phyloP scores from a whole-genome alignment of 2,888 invertebrate species.

The Cryptosula pallasiana region DNA sequence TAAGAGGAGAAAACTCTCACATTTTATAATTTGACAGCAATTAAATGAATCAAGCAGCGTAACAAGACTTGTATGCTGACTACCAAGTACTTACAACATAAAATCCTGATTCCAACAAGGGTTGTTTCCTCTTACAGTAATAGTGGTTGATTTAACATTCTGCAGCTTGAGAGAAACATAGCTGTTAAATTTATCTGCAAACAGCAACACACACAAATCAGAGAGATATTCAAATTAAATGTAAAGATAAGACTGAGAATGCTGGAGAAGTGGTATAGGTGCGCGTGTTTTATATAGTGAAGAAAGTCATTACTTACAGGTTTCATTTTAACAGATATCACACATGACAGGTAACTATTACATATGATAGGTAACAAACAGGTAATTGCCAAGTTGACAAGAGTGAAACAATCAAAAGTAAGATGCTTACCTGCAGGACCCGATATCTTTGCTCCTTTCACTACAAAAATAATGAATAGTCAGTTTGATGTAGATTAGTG shows the following conservation, averaged over 20 bases:
- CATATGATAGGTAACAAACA: too few relatives aligned
- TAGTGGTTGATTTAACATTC: constrained; percentile 96
- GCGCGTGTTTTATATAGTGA: constrained; percentile 27
- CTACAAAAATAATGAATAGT: constrained; percentile 66
- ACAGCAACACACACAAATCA: too few relatives aligned
- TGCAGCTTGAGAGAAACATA: constrained; percentile 95
- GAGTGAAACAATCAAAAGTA: too few relatives aligned
- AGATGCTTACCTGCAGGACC: constrained; percentile 77
- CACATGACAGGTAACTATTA: too few relatives aligned
- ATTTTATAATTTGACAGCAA: too few relatives aligned
- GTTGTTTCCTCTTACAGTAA: constrained; percentile 89
- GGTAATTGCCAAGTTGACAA: too few relatives aligned
- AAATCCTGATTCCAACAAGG: constrained; percentile 99
- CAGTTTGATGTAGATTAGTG: too few relatives aligned
- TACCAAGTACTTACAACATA: constrained; percentile 92
- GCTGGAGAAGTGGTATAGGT: constrained; percentile 49
- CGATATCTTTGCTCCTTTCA: constrained; percentile 81
- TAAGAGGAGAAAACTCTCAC: too few relatives aligned
- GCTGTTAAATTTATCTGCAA: constrained; percentile 84
- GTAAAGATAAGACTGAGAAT: constrained; percentile 12
- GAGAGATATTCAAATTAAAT: too few relatives aligned
- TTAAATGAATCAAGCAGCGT: too few relatives aligned
- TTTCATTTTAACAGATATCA: neutral
- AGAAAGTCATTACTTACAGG: constrained; percentile 25
- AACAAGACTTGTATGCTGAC: too few relatives aligned